A percentile compares a stretch with the other conserved stretches of the same genome.
These are phyloP conservation scores for Lingula anatina DNA, from an alignment of 2,888 invertebrate species.

Conservation along the genomic window DNA sequence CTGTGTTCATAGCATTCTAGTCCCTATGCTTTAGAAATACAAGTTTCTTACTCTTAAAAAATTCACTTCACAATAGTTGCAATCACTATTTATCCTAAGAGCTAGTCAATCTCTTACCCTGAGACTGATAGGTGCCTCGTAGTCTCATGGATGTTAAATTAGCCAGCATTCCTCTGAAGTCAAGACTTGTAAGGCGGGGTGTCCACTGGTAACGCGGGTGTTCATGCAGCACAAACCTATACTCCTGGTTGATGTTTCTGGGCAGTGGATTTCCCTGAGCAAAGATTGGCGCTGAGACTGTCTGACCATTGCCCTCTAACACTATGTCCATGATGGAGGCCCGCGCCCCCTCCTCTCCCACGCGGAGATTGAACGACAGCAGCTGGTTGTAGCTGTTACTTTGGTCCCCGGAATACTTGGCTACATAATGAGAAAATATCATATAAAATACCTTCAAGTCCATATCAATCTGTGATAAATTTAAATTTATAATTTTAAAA, in stretches of 20 bases:
- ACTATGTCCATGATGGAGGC: conserved; percentile 83
- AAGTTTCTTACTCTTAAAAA: no score
- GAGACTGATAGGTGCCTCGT: conserved; percentile 86
- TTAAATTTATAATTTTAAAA: no score
- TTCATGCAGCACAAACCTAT: conserved; percentile 84
- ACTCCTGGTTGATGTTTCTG: conserved; percentile 54
- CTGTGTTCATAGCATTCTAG: no score
- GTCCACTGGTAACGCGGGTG: conserved; percentile 90
- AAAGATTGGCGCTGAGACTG: conserved; percentile 83
- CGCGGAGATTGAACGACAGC: conserved; percentile 79
- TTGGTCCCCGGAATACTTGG: conserved; percentile 61
- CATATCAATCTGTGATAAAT: no score
- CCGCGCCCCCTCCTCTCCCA: conserved; percentile 73
- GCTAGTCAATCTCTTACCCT: no score
- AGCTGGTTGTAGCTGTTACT: conserved; percentile 87
- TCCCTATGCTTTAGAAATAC: no score
- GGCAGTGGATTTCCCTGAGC: conserved; percentile 86
- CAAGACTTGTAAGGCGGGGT: conserved; percentile 78
- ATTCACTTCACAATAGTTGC: no score
- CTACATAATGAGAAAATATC: no score
- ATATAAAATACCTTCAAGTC: no score
- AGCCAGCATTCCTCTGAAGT: conserved; percentile 87
- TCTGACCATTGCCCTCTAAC: conserved; percentile 75
- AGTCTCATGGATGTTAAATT: conserved; percentile 93
- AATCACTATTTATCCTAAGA: no score